Evolutionary conservation across 2,113 vertebrate genomes (phyloP), one percentile per base, ranked within the genome.

Genomic region (Pelecanus crispus): DNA sequence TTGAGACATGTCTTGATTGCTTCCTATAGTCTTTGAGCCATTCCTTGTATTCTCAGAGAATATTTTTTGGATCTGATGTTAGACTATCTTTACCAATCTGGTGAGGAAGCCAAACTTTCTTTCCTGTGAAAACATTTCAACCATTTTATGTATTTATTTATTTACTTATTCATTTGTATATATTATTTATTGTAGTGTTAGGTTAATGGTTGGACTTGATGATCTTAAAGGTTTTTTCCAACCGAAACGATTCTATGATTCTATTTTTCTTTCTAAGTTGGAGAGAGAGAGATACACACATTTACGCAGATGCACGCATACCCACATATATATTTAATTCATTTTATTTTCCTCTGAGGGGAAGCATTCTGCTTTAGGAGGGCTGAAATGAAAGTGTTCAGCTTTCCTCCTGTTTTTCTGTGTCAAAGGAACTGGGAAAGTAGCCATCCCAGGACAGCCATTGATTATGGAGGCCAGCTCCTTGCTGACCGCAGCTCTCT

Each of bases 91-190:
- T 68, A 70, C 21, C 15, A 29, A 7, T 75, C 47, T 80, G 28
- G 6, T n/a, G 29, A 59, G 66, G 72, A 83, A 91, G 80, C 56
- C 17, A 28, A 74, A 61, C 11, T 66, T 82, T 58, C 34, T 71
- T 80, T 87, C 52, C 47, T 87, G 24, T 67, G 45, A 80, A 75
- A 71, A 80, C 7, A 29, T 86, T 79, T 81, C 24, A 81, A 36
- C 10, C 0, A 0, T n/a, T n/a, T 66, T 74, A 31, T 2, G 4
- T 32, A 29, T 81, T 63, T 77, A 32, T n/a, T n/a, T n/a, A n/a
- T n/a, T n/a, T n/a, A n/a, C n/a, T n/a, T n/a, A n/a, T n/a, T n/a
- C n/a, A n/a, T n/a, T n/a, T n/a, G n/a, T n/a, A n/a, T n/a, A n/a
- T n/a, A n/a, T n/a, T n/a, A n/a, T n/a, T n/a, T n/a, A n/a, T n/a